Percentiles rank a stretch among this genome's conserved stretches.
Evolutionary conservation across 2,888 invertebrate species (phyloP).

Genomic region (Spodoptera picta): DNA sequence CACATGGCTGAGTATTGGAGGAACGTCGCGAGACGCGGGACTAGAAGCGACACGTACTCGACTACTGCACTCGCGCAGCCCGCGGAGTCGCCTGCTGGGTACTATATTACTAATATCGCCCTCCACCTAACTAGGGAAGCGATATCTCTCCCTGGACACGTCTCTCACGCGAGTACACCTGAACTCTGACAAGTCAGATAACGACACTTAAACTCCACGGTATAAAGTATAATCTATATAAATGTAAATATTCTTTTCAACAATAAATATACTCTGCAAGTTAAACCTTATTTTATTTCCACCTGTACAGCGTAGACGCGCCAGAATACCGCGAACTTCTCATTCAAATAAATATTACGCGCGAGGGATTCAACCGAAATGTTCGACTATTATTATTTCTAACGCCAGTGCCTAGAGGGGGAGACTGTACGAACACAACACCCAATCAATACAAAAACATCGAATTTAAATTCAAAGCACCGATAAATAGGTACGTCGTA

Average conservation of each 20-base stretch:
- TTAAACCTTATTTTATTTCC: slow-evolving; percentile 21
- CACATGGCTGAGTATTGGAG: slow-evolving; percentile 69
- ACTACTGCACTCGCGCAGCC: slow-evolving; percentile 2
- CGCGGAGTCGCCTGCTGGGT: no score
- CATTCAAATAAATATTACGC: slow-evolving; percentile 46
- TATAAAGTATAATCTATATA: slow-evolving; percentile 23
- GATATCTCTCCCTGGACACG: slow-evolving; percentile 13
- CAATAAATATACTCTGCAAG: slow-evolving; percentile 46
- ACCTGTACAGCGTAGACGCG: slow-evolving; percentile 4
- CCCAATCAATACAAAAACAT: slow-evolving; percentile 52
- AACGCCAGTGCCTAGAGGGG: slow-evolving; percentile 16
- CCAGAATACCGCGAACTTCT: slow-evolving; percentile 22
- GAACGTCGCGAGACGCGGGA: slow-evolving; percentile 67
- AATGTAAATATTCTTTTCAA: slow-evolving; percentile 30
- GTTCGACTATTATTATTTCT: slow-evolving; percentile 2
- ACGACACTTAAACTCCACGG: slow-evolving; percentile 41
- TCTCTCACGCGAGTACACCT: slow-evolving; percentile 3
- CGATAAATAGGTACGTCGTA: slow-evolving; percentile 54
- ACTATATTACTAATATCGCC: no score
- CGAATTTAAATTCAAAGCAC: slow-evolving; percentile 57
- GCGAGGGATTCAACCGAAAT: slow-evolving; percentile 34
- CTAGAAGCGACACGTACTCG: slow-evolving; percentile 69
- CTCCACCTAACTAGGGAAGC: slow-evolving; percentile 1
- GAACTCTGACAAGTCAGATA: slow-evolving; percentile 18
- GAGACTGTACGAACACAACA: slow-evolving; percentile 49